phyloP scores from a whole-genome alignment of 1,140 invertebrate genomes.

The Oppia nitens region DNA sequence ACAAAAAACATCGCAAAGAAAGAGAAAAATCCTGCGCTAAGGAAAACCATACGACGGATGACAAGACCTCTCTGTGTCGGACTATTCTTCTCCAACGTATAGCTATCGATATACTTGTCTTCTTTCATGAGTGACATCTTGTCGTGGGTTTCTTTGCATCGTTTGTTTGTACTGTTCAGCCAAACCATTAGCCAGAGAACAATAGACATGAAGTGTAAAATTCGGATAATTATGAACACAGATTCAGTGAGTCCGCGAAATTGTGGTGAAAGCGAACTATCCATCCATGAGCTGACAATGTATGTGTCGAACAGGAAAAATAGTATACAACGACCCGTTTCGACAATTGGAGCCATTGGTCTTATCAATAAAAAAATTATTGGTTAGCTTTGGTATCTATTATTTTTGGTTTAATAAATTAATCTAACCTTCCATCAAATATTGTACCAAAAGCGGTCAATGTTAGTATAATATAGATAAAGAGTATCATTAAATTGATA shows the following conservation, averaged over 20 bases:
- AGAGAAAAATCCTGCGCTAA: neutral
- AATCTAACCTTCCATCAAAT: slow-evolving; percentile 14
- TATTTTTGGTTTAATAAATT: no score
- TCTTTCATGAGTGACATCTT: slow-evolving; percentile 8
- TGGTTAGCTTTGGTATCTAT: no score
- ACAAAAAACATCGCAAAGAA: neutral
- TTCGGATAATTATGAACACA: neutral
- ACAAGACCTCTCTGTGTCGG: neutral
- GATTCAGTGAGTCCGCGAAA: neutral
- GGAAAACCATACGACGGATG: neutral
- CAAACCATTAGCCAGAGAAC: slow-evolving; percentile 3
- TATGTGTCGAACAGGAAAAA: slow-evolving; percentile 10
- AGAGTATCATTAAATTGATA: slow-evolving; percentile 9
- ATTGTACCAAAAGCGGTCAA: slow-evolving; percentile 16
- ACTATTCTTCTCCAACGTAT: slow-evolving; percentile 4
- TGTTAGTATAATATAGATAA: slow-evolving; percentile 9
- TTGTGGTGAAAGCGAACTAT: slow-evolving; percentile 1
- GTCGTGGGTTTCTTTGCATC: neutral
- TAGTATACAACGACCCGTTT: slow-evolving; percentile 8
- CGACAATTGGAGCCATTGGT: slow-evolving; percentile 9
- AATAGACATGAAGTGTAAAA: slow-evolving; percentile 3
- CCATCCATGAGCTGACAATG: slow-evolving; percentile 1
- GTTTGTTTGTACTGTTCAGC: neutral
- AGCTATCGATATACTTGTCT: slow-evolving; percentile 7
- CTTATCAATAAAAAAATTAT: slow-evolving; percentile 4